Evolutionary conservation across 1,140 invertebrate species (phyloP), one percentile per base, ranked within the genome.

Genomic region (Phymastichus coffea): DNA sequence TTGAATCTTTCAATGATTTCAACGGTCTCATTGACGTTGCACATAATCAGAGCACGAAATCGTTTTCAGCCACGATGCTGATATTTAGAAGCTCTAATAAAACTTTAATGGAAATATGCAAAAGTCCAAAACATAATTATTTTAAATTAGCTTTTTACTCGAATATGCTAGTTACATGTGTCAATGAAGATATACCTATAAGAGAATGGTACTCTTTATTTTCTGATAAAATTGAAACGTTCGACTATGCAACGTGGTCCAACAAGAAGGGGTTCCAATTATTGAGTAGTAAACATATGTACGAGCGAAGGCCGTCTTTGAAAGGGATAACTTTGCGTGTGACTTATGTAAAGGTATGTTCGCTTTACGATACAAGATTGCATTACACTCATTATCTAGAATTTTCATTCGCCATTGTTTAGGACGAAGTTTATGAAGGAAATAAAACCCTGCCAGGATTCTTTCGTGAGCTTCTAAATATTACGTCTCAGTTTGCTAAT

Each of bases 171-270:
- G 17, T 57, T 57, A 4, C 19, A 12, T 57, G 54, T 17, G 1
- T 37, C 1, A 47, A 48, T 20, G 19, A 46, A 3, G 23, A 43
- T 15, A 1, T 17, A 15, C 2, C 15, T 10, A 30, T 57, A 23
- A 25, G 14, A 6, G 54, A 57, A 38, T 57, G 54, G 54, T 57
- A 57, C 28, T 37, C 54, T 15, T 6, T 57, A 3, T 14, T 38
- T 47, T 3, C 14, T 9, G 14, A 14, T 9, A 4, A 47, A 38
- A 28, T 14, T 9, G 20, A 14, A 26, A 17, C 38, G 12, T 0
- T 4, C 15, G 9, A 37, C 12, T 57, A 20, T 4, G 54, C 26
- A 2, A 57, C 23, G 12, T 57, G 54, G 54, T 9, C 8, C n/a
- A 4, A 17, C 9, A 3, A n/a, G 8, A 26, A 17, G 12, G 7